Evolutionary conservation across 1,140 invertebrate genomes (phyloP), one percentile per base, ranked within the genome.

Genomic region (Sarcophaga peregrina): DNA sequence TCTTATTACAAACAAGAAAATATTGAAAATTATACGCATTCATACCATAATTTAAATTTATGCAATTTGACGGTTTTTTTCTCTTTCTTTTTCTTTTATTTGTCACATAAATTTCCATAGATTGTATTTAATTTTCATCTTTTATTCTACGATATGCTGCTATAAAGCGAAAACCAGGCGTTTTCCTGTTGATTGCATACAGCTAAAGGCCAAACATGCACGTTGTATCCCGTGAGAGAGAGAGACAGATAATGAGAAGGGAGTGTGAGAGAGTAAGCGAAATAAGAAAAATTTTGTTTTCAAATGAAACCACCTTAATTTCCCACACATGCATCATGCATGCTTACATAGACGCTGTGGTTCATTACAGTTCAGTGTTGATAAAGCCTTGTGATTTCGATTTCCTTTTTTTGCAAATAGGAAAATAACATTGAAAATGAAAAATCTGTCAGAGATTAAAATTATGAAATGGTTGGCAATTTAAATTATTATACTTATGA

Each of bases 231-330:
- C n/a, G n/a, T n/a, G n/a, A n/a, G n/a, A n/a, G n/a, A n/a, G n/a
- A n/a, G n/a, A n/a, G n/a, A n/a, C n/a, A n/a, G n/a, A n/a, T n/a
- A n/a, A 68, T 25, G 8, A 20, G 7, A 62, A 17, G 17, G 20
- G n/a, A 68, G 17, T 1, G 62, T 8, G 5, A 68, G 20, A 20
- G 20, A 68, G n/a, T 25, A 20, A 4, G 17, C 17, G 5, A 68
- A 68, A 20, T 20, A 6, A 4, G 7, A 68, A 68, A 68, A 20
- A 20, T 37, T 37, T 37, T 37, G 15, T 8, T 68, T 68, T 7
- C 5, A 68, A 68, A 68, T 25, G 62, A 68, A 20, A 68, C 62
- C 62, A 68, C 62, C 62, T 68, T 68, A 68, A 68, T 68, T 68
- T 68, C 62, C 62, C 62, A 68, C 62, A 68, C 62, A 68, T 68